Evolutionary conservation across 2,113 vertebrate genomes (phyloP).

Genomic region (Indri indri): DNA sequence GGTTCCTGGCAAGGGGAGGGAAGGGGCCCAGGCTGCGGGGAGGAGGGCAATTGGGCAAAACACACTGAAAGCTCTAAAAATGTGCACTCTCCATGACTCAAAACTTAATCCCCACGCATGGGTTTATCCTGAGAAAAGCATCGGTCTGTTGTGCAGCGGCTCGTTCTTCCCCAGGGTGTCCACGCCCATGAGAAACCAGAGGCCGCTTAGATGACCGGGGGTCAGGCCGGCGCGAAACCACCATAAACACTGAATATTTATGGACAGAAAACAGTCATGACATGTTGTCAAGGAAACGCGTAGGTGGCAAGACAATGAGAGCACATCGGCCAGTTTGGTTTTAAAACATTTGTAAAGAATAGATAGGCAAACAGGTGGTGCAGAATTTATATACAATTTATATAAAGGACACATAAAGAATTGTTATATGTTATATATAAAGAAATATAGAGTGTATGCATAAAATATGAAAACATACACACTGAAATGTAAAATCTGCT

Average conservation of each 20-base stretch:
- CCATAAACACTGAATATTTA: neutral
- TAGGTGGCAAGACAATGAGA: neutral
- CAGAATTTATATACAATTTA: neutral
- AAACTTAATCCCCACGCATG: neutral
- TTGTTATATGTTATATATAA: no score
- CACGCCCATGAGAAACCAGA: rapidly evolving
- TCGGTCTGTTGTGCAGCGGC: rapidly evolving
- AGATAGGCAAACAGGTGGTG: neutral
- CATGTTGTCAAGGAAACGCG: neutral
- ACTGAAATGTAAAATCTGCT: neutral
- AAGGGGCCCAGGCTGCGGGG: neutral
- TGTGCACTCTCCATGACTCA: rapidly evolving
- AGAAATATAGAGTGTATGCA: neutral
- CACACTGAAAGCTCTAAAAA: neutral
- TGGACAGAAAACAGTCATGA: neutral
- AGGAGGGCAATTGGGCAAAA: neutral
- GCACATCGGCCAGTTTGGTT: rapidly evolving
- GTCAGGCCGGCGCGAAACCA: neutral
- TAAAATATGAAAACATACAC: neutral
- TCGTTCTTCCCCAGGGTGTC: rapidly evolving
- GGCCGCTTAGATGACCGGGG: neutral
- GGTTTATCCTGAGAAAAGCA: neutral
- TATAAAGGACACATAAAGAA: neutral
- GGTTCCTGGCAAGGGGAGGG: neutral
- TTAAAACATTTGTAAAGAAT: neutral